Base-by-base conservation (phyloP, 2,888 invertebrate genomes). In the Lathronympha strigana region DNA sequence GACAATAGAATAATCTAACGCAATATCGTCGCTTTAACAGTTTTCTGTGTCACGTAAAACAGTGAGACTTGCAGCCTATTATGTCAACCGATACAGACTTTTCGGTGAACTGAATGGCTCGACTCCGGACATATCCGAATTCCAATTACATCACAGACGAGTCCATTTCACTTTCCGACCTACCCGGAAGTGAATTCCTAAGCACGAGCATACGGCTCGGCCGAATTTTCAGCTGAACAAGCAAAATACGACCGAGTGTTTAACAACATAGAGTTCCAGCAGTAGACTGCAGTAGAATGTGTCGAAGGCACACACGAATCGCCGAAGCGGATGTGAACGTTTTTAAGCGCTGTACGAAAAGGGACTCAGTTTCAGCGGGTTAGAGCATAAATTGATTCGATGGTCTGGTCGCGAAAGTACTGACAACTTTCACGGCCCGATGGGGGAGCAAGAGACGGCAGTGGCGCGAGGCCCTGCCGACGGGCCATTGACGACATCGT, bases 151-250 rank as follows among this genome's bases (percentile, higher is more conserved):
- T 92, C 90, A 92, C 86, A 87, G 92, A 91, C 89, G 87, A 89
- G 88, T 84, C 91, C 90, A 91, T 91, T 92, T 92, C 92, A 92
- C 92, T 92, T 92, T 92, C 87, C 90, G 92, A 90, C 88, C 87
- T 86, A 91, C 92, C 92, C 92, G 92, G 92, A 92, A 92, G 89
- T 91, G 88, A 92, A 92, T 92, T 91, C 92, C 90, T 90, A 87
- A 91, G 92, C 88, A 83, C 83, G 85, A 87, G 87, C 91, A 91
- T 91, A 92, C 88, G 76, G 90, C 85, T 83, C 91, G 83, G 81
- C 84, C 87, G 79, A 87, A 87, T 81, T 85, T 82, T 77, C 72
- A 77, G 76, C 64, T 58, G 69, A 51, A 67, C 77, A 71, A 73
- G 68, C 83, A 71, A 86, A 81, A 77, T 63, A 72, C 73, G 75